Evolutionary conservation across 2,888 invertebrate species (phyloP), one percentile per base, ranked within the genome.

Genomic region (Myopa tessellatipennis): DNA sequence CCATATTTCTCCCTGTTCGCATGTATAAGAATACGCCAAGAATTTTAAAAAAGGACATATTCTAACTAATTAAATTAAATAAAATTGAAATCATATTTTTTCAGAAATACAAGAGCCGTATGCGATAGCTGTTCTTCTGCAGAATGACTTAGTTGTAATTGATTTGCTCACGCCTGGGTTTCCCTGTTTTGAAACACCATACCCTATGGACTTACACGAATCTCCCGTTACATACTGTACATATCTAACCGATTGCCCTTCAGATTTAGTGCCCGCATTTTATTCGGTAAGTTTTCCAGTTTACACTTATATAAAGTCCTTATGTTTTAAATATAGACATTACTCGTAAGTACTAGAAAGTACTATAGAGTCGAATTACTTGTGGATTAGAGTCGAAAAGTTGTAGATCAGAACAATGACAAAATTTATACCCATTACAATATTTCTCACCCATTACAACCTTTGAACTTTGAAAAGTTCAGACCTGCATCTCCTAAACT

Each of bases 121-220:
- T 90, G 98, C 98, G 87, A 96, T 99, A 89, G 97, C 98, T 86
- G 99, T 99, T 84, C 93, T 99, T 79, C 94, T 99, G 84, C 97
- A 98, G 91, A 97, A 97, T 91, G 99, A 99, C 91, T 92, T 99
- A 89, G 98, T 99, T 88, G 95, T 99, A 87, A 96, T 99, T 89
- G 99, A 99, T 91, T 93, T 99, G 87, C 94, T 95, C 88, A 95
- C 96, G 72, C 93, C 95, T 79, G 98, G 98, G 88, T 99, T 98
- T 91, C 99, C 99, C 38, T 98, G 98, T 90, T 97, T 98, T 91
- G 98, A 99, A 91, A 98, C 98, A 91, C 99, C 99, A 67, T 99
- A 99, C 91, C 97, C 99, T 80, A 98, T 99, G 98, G 99, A 99
- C 91, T 93, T 99, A 84, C 99, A 99, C 91, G 99, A 99, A 91